Conservation (phyloP, 2,888 invertebrate species). For the Eupeodes latifasciatus region DNA sequence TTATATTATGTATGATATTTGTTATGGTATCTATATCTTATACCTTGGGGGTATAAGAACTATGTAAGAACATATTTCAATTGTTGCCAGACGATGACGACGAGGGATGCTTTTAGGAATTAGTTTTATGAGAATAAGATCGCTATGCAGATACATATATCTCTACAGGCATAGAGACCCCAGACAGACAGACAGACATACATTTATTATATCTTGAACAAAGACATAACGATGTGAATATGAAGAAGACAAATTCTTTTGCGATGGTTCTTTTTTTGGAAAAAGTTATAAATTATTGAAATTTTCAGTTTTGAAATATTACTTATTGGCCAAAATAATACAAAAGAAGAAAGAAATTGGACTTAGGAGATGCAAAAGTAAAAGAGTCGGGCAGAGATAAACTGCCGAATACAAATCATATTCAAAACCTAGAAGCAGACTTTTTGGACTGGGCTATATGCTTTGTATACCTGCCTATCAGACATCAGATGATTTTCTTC, state of each 20-base stretch:
- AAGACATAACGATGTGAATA: background rate
- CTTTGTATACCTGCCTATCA: background rate
- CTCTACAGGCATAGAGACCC: too few relatives aligned
- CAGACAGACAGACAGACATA: background rate
- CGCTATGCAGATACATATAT: background rate
- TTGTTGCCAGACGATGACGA: conserved; percentile 2
- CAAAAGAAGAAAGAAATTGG: background rate
- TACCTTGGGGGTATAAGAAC: background rate
- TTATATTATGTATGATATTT: background rate
- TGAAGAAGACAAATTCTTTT: conserved; percentile 12
- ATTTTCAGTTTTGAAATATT: conserved; percentile 19
- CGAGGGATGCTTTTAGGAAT: conserved; percentile 26
- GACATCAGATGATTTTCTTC: background rate
- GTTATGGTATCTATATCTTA: background rate
- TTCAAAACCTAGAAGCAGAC: background rate
- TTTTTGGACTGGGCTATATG: background rate
- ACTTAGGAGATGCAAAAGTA: conserved; percentile 17
- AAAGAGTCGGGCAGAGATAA: background rate
- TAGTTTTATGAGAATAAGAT: conserved; percentile 19
- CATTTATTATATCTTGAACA: background rate
- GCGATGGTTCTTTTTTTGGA: background rate
- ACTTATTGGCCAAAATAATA: background rate
- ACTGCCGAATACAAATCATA: conserved; percentile 6
- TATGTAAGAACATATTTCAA: conserved; percentile 17
- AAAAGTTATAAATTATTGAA: conserved; percentile 28